Base-by-base conservation (phyloP, 2,888 invertebrate species). In the Electrophaes corylata region DNA sequence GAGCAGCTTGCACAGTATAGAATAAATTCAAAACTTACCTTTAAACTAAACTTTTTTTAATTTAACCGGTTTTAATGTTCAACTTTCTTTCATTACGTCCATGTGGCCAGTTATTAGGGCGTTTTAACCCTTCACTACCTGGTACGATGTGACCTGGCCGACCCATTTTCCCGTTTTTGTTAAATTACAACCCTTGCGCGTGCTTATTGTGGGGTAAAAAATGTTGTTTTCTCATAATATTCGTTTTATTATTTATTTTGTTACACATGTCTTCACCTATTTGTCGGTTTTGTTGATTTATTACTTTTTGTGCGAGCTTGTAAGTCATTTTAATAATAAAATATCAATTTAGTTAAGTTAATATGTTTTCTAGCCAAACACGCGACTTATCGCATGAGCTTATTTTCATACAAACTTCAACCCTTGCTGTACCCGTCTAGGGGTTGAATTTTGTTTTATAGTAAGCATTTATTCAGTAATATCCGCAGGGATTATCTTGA, bases 101-200 rank as follows among this genome's bases (percentile, higher is more conserved):
- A 65, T 73, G 68, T 77, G 84, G 71, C 76, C 85, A 84, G 84
- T 84, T 81, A 83, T 83, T 83, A 83, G 86, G 88, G 86, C 81
- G 83, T 78, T 82, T 79, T 78, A 87, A 85, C 88, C 91, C 89
- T 86, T 83, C 76, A 54, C 49, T 72, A 65, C 78, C 75, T 65
- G 66, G 71, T 50, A 65, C 70, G 64, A 61, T 75, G 66, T 89
- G 89, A 90, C 91, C 91, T 82, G 76, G 57, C 47, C 78, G 82
- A 86, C 89, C 84, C 81, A 74, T 78, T 86, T 84, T 81, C 78
- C 81, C 71, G 70, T 79, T 81, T 76, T 81, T 83, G 79, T 79
- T 77, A 75, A 85, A 84, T 49, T 80, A 76, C 70, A 72, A 78
- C 80, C 83, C 83, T 79, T 72, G 70, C 86, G 81, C 83, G 88